Evolutionary conservation across 2,113 vertebrate genomes (phyloP), one percentile per base, ranked within the genome.

Genomic region (Tragelaphus scriptus): DNA sequence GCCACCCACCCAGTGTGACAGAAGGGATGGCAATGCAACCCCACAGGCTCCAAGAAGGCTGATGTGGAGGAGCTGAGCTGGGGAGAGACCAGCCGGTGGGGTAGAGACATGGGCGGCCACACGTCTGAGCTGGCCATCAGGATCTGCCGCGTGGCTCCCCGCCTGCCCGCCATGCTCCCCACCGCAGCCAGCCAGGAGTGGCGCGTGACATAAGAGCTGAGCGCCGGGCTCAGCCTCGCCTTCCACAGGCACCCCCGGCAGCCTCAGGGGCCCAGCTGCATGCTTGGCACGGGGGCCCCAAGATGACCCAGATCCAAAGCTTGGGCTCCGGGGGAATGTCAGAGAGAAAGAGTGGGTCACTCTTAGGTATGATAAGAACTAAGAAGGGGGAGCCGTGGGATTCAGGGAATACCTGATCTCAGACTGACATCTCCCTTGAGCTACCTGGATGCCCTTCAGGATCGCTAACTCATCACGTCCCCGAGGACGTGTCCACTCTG

Each of bases 101-200:
- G n/a, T 10, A 32, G 75, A 51, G n/a, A 16, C 1, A 3, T 1
- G 15, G 19, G 7, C 4, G 28, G 32, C 40, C 59, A 32, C 12
- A 21, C 5, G 12, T 63, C 55, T 16, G 36, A 79, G 49, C 26
- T 3, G 1, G 13, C 26, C 10, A 2, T 3, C 7, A 21, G 26
- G 21, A 9, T 26, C 17, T 1, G 7, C 26, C 3, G 2, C 3
- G 0, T 0, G 8, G 36, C 32, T 58, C 53, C 91, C 58, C 23
- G 19, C 4, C 28, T 32, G 51, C 36, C 26, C 11, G 2, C 23
- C 0, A 0, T 2, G 3, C 10, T 82, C 23, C 19, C 8, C 21
- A 10, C 7, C 10, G 2, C 55, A n/a, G 30, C 92, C 47, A 75
- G 9, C 36, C 65, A 9, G 81, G 51, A 56, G 51, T 4, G 0